These are phyloP conservation scores for Probaryconus sp. DNA, from an alignment of 1,140 invertebrate species.

Conservation along the genomic window DNA sequence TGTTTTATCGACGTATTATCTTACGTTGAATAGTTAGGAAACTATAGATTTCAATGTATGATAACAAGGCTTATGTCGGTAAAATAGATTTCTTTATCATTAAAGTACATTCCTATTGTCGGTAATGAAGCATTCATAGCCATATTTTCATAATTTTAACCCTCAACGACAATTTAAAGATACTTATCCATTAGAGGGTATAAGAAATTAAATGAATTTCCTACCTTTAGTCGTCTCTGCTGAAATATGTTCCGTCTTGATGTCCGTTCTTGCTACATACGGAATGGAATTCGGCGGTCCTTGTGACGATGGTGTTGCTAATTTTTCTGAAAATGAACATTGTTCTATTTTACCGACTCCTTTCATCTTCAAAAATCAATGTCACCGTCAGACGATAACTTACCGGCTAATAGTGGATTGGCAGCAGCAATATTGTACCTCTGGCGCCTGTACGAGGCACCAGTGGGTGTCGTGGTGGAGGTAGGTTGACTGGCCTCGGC, in stretches of 20 bases:
- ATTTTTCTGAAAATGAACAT: constrained; percentile 73
- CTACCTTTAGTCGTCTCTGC: constrained; percentile 77
- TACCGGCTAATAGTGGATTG: constrained; percentile 87
- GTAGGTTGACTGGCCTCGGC: constrained; percentile 75
- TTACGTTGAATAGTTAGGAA: background rate
- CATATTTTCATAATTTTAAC: too few species aligned
- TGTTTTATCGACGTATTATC: background rate
- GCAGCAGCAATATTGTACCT: constrained; percentile 89
- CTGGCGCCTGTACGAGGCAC: constrained; percentile 79
- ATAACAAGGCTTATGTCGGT: constrained; percentile 34
- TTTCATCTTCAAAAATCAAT: too few species aligned
- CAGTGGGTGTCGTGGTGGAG: constrained; percentile 72
- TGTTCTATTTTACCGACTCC: too few species aligned
- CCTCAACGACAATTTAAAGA: constrained; percentile 1
- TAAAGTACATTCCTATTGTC: too few species aligned
- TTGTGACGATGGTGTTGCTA: constrained; percentile 77
- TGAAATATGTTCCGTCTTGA: constrained; percentile 77
- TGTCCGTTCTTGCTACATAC: constrained; percentile 74
- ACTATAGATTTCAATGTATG: too few species aligned
- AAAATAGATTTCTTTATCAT: constrained; percentile 22
- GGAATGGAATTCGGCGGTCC: constrained; percentile 70
- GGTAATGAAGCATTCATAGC: too few species aligned
- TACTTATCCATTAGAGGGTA: background rate
- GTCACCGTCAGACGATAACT: constrained; percentile 47
- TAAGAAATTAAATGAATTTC: constrained; percentile 14